Conservation (phyloP, 1,140 invertebrate species). For the Anagrus nilaparvatae region DNA sequence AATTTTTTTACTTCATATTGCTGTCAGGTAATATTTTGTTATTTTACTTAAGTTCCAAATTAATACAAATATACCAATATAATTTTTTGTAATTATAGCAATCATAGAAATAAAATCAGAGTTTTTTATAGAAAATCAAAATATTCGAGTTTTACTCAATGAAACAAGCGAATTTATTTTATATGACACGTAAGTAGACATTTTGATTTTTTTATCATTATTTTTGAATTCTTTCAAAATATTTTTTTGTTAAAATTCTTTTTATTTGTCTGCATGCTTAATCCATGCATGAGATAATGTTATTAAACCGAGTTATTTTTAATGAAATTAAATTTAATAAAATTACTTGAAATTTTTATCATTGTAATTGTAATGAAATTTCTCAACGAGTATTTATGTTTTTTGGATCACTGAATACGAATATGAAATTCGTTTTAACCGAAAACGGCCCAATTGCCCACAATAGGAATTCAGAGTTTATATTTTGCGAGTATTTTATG, state of each 20-base stretch:
- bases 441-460: too few species aligned
- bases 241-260: constrained; percentile 7
- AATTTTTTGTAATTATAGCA: constrained; percentile 17
- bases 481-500: too few species aligned
- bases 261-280: constrained; percentile 32
- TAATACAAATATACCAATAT: too few species aligned
- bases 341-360: neutral
- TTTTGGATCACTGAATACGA: too few species aligned
- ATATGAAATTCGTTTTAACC: too few species aligned
- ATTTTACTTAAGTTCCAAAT: too few species aligned
- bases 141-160: constrained; percentile 35
- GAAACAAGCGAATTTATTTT: constrained; percentile 29
- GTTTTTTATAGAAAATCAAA: constrained; percentile 30
- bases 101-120: constrained; percentile 14
- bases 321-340: constrained; percentile 12
- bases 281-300: constrained; percentile 1
- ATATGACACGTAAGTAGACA: constrained; percentile 28
- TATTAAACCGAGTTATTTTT: constrained; percentile 18
- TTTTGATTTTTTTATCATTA: neutral
- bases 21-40: too few species aligned
- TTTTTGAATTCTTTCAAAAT: neutral
- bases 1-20: too few species aligned
- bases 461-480: too few species aligned
- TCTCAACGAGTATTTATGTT: too few species aligned
- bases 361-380: neutral